Conservation (phyloP, 2,888 invertebrate genomes). For the Andrena bicolor region DNA sequence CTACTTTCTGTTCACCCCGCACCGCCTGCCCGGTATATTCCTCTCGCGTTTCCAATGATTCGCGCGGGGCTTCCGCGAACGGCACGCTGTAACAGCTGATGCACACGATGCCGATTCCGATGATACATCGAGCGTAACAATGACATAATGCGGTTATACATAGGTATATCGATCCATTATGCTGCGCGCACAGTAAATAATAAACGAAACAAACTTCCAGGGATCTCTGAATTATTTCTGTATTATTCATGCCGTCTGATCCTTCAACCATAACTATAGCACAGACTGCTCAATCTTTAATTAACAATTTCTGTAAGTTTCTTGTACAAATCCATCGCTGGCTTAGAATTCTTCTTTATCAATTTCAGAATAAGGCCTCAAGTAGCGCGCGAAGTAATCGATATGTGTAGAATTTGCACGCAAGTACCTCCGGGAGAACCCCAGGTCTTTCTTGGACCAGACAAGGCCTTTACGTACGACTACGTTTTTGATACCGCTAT, state of each 20-base stretch:
- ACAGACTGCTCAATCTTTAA: too few species aligned
- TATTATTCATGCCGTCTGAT: not conserved
- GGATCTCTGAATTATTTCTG: not conserved
- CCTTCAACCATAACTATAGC: too few species aligned
- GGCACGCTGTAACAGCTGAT: slow-evolving; percentile 44
- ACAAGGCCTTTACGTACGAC: slow-evolving; percentile 98
- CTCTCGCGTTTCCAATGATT: not conserved
- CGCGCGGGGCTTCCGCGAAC: slow-evolving; percentile 11
- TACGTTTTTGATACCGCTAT: slow-evolving; percentile 95
- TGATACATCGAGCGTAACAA: slow-evolving; percentile 5
- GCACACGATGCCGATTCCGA: not conserved
- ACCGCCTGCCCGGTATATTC: not conserved
- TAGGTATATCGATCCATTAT: not conserved
- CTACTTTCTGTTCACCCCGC: not conserved
- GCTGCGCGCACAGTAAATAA: not conserved
- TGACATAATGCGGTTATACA: slow-evolving; percentile 23
- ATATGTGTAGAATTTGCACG: slow-evolving; percentile 97
- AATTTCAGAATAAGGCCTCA: slow-evolving; percentile 96
- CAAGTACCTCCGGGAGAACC: slow-evolving; percentile 95
- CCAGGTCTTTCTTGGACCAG: slow-evolving; percentile 95
- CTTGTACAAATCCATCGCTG: too few species aligned
- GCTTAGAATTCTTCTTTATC: slow-evolving; percentile 30
- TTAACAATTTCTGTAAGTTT: too few species aligned
- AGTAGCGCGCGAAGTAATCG: slow-evolving; percentile 95
- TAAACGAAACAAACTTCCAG: not conserved